These are phyloP conservation scores for Myiopsitta monachus DNA, from an alignment of 2,113 vertebrate genomes.

Conservation along the genomic window DNA sequence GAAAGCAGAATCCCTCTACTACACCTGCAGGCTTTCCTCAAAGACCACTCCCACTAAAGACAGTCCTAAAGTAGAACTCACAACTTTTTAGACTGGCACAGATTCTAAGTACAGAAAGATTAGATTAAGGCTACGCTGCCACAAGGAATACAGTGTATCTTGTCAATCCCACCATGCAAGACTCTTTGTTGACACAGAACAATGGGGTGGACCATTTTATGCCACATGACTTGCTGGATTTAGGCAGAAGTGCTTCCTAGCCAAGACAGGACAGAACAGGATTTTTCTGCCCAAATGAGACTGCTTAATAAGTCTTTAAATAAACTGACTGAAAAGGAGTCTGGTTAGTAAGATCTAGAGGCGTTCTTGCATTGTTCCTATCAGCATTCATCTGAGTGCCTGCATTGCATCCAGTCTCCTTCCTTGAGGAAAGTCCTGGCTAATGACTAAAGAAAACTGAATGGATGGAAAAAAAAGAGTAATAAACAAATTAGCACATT, in stretches of 20 bases:
- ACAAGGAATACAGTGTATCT: neutral
- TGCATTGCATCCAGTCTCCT: neutral
- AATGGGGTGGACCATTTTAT: neutral
- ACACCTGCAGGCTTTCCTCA: neutral
- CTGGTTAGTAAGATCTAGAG: neutral
- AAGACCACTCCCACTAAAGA: neutral
- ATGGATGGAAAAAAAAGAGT: neutral
- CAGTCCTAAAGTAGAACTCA: neutral
- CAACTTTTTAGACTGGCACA: neutral
- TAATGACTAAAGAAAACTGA: conserved; percentile 24
- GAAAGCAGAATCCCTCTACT: neutral
- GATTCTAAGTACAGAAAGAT: neutral
- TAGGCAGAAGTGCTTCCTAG: neutral
- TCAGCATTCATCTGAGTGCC: neutral
- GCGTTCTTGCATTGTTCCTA: neutral
- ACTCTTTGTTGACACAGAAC: neutral
- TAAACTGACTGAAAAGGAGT: neutral
- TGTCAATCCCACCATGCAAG: neutral
- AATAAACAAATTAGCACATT: neutral
- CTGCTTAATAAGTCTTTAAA: neutral
- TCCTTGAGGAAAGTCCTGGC: neutral
- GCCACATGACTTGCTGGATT: neutral
- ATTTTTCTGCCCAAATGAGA: neutral
- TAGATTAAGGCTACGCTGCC: neutral
- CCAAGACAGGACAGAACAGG: neutral